Evolutionary conservation across 1,140 invertebrate species (phyloP).

Genomic region (Drosophila bocki): DNA sequence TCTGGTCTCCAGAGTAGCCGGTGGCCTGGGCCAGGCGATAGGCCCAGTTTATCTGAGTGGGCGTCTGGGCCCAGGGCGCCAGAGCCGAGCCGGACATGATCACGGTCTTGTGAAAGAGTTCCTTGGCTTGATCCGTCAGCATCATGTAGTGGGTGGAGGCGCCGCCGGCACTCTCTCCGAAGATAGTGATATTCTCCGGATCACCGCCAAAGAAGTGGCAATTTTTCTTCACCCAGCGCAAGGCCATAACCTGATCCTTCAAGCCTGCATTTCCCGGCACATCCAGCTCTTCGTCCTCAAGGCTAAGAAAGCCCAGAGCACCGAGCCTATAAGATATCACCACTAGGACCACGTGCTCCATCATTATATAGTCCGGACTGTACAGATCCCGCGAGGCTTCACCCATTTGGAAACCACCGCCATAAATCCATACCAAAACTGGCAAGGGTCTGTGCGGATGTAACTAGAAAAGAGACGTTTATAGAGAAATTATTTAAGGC

Average conservation of each 20-base stretch:
- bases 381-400: slow-evolving; percentile 80
- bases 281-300: slow-evolving; percentile 82
- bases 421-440: slow-evolving; percentile 87
- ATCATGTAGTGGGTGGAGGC: slow-evolving; percentile 87
- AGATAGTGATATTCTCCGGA: slow-evolving; percentile 85
- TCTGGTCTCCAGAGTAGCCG: slow-evolving; percentile 64
- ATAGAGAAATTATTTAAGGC: not conserved
- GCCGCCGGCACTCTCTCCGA: slow-evolving; percentile 86
- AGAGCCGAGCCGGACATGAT: slow-evolving; percentile 84
- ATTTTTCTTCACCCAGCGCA: slow-evolving; percentile 88
- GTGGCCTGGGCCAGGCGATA: slow-evolving; percentile 77
- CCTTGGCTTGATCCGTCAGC: slow-evolving; percentile 85
- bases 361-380: slow-evolving; percentile 88
- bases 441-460: slow-evolving; percentile 70
- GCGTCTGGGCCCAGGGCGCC: slow-evolving; percentile 73
- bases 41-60: slow-evolving; percentile 69
- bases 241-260: slow-evolving; percentile 89
- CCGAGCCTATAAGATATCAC: slow-evolving; percentile 85
- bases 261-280: slow-evolving; percentile 88
- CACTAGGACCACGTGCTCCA: slow-evolving; percentile 85
- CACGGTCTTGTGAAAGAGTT: slow-evolving; percentile 85
- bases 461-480: slow-evolving; percentile 37
- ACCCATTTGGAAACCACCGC: slow-evolving; percentile 88
- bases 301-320: slow-evolving; percentile 80
- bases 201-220: slow-evolving; percentile 87